Evolutionary conservation across 2,888 invertebrate species (phyloP).

Genomic region (Notodonta ziczac): DNA sequence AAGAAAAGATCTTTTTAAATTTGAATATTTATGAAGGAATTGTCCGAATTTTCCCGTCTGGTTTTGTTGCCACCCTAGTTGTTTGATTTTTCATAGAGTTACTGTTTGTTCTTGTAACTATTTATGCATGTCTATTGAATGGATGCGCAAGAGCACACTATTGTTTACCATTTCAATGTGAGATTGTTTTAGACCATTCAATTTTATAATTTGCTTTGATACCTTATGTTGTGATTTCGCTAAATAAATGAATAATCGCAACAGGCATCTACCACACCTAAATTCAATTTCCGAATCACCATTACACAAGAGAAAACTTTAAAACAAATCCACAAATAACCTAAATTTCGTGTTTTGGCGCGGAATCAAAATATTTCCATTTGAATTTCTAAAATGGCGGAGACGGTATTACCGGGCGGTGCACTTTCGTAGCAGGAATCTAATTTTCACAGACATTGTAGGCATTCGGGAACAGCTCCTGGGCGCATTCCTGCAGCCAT

Average conservation of each 20-base stretch:
- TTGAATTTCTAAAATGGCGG: slow-evolving; percentile 21
- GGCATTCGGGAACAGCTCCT: slow-evolving; percentile 28
- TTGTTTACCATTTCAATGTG: too few relatives aligned
- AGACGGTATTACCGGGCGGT: slow-evolving; percentile 13
- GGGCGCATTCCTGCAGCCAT: slow-evolving; percentile 23
- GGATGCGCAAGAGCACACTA: neutral
- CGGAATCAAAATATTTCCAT: slow-evolving; percentile 19
- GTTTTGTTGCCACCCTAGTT: slow-evolving; percentile 31
- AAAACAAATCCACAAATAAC: too few relatives aligned
- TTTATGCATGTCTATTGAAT: neutral
- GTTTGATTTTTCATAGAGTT: slow-evolving; percentile 14
- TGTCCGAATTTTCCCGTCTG: slow-evolving; percentile 28
- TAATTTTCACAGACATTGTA: slow-evolving; percentile 48
- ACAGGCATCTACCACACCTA: too few relatives aligned
- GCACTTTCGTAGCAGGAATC: slow-evolving; percentile 38
- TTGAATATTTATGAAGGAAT: slow-evolving; percentile 41
- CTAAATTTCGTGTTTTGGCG: slow-evolving; percentile 1
- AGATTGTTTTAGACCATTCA: too few relatives aligned
- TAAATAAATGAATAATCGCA: too few relatives aligned
- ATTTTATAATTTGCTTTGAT: too few relatives aligned
- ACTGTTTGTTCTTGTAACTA: neutral
- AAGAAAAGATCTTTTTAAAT: slow-evolving; percentile 21
- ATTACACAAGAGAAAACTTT: too few relatives aligned
- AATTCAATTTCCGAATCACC: too few relatives aligned
- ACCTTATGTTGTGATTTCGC: too few relatives aligned